Evolutionary conservation across 2,797 vertebrate species (phyloP).

Genomic region (Myotis daubentonii): DNA sequence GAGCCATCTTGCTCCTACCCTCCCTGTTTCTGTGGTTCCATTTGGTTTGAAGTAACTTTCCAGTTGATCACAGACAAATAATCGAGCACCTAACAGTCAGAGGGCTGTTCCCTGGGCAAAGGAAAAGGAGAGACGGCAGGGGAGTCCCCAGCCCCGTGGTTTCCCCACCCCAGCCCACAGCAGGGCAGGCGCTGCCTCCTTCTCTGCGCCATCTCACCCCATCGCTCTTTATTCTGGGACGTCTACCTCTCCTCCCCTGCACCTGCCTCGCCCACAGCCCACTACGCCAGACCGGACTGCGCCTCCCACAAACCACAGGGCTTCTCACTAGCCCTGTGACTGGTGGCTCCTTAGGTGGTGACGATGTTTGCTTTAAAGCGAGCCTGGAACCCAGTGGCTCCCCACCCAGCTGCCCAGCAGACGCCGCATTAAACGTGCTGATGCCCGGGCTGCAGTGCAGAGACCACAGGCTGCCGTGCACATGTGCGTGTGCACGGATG

Average conservation of each 20-base stretch:
- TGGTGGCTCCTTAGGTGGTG: background rate
- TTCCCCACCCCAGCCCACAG: no score
- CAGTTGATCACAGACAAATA: background rate
- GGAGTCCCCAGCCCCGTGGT: background rate
- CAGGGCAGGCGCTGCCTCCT: no score
- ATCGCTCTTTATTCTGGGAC: background rate
- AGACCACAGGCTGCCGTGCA: background rate
- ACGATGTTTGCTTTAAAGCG: background rate
- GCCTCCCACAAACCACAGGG: background rate
- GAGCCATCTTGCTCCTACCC: background rate
- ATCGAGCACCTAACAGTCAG: background rate
- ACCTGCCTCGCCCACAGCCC: background rate
- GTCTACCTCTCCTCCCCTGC: background rate
- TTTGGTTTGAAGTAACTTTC: background rate
- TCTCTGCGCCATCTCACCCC: background rate
- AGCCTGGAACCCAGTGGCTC: no score
- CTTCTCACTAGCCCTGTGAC: no score
- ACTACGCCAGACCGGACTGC: background rate
- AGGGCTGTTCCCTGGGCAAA: background rate
- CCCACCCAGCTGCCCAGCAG: background rate
- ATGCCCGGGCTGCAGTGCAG: fast-evolving
- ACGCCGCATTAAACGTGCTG: fast-evolving
- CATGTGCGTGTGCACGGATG: fast-evolving
- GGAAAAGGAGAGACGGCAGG: background rate
- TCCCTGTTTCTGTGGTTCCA: background rate